Conservation (phyloP, 2,797 vertebrate species). For the Argentina silus region DNA sequence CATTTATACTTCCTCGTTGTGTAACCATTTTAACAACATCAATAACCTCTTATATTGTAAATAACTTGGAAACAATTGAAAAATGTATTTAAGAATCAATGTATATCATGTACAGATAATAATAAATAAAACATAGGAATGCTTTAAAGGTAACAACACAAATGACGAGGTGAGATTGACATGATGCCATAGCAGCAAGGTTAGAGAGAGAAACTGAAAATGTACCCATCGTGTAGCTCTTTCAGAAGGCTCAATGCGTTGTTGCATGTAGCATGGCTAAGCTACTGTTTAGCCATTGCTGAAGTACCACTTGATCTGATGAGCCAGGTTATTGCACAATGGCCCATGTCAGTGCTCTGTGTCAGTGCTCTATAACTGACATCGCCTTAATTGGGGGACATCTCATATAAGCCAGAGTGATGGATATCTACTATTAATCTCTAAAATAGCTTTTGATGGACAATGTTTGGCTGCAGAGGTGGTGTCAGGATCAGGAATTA, state of each 20-base stretch:
- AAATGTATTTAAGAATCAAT: conserved; percentile 81
- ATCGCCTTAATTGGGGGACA: conserved; percentile 15
- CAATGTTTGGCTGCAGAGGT: conserved; percentile 62
- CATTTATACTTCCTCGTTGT: conserved; percentile 56
- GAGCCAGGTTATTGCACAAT: too few species aligned
- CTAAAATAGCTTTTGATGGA: conserved; percentile 23
- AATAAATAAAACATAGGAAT: conserved; percentile 66
- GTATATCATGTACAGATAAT: conserved; percentile 83
- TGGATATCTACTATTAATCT: conserved; percentile 39
- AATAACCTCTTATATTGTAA: conserved; percentile 84
- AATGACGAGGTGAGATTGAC: conserved; percentile 60
- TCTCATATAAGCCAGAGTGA: conserved; percentile 24
- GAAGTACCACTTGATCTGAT: too few species aligned
- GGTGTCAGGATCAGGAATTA: conserved; percentile 69
- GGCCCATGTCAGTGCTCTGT: too few species aligned
- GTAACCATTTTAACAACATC: conserved; percentile 66
- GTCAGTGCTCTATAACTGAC: too few species aligned
- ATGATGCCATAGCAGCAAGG: conserved; percentile 35
- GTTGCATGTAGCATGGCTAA: too few species aligned
- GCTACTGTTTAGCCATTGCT: too few species aligned
- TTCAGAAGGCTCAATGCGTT: neutral
- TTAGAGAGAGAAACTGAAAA: conserved; percentile 9
- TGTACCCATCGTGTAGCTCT: conserved; percentile 27
- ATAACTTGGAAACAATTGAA: conserved; percentile 75
- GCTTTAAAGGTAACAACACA: conserved; percentile 55